Evolutionary conservation across 2,888 invertebrate genomes (phyloP).

Genomic region (Acrobasis consociella): DNA sequence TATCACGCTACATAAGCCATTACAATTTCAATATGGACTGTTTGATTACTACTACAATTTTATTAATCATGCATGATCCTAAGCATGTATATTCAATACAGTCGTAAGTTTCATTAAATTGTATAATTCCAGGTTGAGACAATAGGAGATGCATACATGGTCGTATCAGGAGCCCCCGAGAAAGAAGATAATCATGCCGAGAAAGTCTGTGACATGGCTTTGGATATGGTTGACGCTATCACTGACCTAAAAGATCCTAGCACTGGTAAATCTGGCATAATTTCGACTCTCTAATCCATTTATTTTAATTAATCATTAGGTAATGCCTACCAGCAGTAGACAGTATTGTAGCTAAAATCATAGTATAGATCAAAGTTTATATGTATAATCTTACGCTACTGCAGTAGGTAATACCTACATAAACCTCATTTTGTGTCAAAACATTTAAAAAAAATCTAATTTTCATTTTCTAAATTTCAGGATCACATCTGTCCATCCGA

Average conservation of each 20-base stretch:
- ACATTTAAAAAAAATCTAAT: neutral
- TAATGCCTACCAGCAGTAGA: too few relatives aligned
- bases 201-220: slow-evolving; percentile 96
- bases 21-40: too few relatives aligned
- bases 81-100: too few relatives aligned
- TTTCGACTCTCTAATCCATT: neutral
- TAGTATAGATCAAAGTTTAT: too few relatives aligned
- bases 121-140: slow-evolving; percentile 91
- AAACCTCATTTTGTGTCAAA: too few relatives aligned
- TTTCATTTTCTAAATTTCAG: slow-evolving; percentile 59
- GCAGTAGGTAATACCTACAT: too few relatives aligned
- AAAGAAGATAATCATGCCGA: slow-evolving; percentile 95
- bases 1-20: too few relatives aligned
- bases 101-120: too few relatives aligned
- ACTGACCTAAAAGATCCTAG: slow-evolving; percentile 96
- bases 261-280: slow-evolving; percentile 83
- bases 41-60: too few relatives aligned
- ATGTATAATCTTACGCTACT: too few relatives aligned
- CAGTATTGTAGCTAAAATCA: too few relatives aligned
- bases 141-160: slow-evolving; percentile 99
- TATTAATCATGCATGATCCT: too few relatives aligned
- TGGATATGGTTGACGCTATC: slow-evolving; percentile 97
- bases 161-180: slow-evolving; percentile 97
- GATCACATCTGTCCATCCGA: slow-evolving; percentile 90
- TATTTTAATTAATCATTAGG: neutral